Base-by-base conservation (phyloP, 2,113 vertebrate genomes). In the Pachycephala philippinensis region DNA sequence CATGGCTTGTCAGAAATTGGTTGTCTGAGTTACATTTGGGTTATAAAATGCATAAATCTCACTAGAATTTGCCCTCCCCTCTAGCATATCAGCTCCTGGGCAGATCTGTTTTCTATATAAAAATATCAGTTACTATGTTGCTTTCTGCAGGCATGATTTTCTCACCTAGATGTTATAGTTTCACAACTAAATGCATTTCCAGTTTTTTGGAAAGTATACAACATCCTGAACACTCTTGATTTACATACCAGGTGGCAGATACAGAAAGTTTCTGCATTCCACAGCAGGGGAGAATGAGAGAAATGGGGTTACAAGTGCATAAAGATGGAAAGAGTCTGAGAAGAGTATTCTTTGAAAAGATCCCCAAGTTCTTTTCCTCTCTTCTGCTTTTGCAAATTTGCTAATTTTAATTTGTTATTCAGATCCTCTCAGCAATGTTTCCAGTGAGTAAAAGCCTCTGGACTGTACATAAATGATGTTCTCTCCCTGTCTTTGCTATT, bases 161-260 rank as follows among this genome's bases (percentile, higher is more conserved):
- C 91, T 94, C 74, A 88, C 94, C 78, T 75, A 61, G 63, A 35
- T 90, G 33, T 59, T 93, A 69, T 10, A 69, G 70, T 76, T 96
- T 94, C 81, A 79, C 57, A 87, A 35, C 63, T 85, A 96, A 94
- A 87, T 63, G 54, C 59, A 74, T 94, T 96, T 93, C 82, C 93
- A 94, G 24, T 39, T 79, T 94, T 79, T 89, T 93, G 81, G 91
- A 93, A 89, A 68, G 28, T n/a, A 37, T 84, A 60, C 52, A 45
- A 77, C 71, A 81, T 70, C 81, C 64, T 78, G 45, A 68, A 70
- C n/a, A 4, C 33, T 61, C 39, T 65, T 91, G 74, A 96, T 91
- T 87, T 96, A 82, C 53, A 59, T 82, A 83, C 59, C 66, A 74
- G 84, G 84, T 93, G 89, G 40, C 40, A 83, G 61, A 93, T 79